Base-by-base conservation (phyloP, 2,888 invertebrate genomes). In the Synergus umbraculus region DNA sequence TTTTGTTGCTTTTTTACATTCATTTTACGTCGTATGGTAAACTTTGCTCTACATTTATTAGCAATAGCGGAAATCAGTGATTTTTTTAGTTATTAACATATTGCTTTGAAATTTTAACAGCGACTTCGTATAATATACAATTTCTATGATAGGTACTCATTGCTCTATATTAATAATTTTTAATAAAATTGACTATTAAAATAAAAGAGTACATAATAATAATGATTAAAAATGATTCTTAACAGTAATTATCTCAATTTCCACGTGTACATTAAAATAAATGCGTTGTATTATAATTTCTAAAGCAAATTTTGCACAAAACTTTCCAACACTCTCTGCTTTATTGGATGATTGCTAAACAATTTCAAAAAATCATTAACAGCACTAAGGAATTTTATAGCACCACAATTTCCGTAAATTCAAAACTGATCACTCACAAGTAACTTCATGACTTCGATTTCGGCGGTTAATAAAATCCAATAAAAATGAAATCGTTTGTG, bases 361-460 rank as follows among this genome's bases (percentile, higher is more conserved):
- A 60, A 60, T 60, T 10, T 0, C n/a, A n/a, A 13, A 73, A 69
- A 13, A 13, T 22, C 5, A 12, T 22, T 0, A 46, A 44, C 4
- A 54, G 37, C 54, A 73, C 69, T 73, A 13, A 76, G 64, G 44
- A 54, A 13, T 54, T 66, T 15, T 41, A 46, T 66, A 67, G 63
- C 41, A 79, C 79, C 79, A 77, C 79, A 63, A 79, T 73, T 66
- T 67, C 78, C 64, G 22, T n/a, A 78, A 78, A 67, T 60, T 43
- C 9, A 67, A 22, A 18, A 65, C 63, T 41, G n/a, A 67, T 64
- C 83, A 84, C 82, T 84, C 84, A 84, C 84, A 66, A 82, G 63
- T 73, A 80, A 80, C 80, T 65, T 84, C 84, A 84, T 84, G 82
- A 77, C 49, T 37, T 18, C 77, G 78, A 81, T 67, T 82, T 82